phyloP scores from a whole-genome alignment of 2,888 invertebrate species.

The Bembecia ichneumoniformis region DNA sequence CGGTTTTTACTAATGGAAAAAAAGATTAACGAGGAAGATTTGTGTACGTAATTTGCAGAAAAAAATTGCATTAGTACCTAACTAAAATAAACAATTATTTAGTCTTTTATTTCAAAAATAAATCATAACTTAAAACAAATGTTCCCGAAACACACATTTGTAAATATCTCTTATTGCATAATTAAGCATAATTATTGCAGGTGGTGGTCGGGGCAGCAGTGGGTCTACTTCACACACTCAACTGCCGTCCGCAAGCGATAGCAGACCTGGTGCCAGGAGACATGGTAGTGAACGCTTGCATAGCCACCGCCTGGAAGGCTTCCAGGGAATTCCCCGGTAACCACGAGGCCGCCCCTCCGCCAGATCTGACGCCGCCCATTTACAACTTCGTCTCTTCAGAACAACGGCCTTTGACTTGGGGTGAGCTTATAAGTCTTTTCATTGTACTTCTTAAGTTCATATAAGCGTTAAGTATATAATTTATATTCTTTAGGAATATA shows the following conservation, averaged over 20 bases:
- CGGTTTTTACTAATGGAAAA: too few relatives aligned
- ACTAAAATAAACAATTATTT: neutral
- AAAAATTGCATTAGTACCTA: too few relatives aligned
- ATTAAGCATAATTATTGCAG: too few relatives aligned
- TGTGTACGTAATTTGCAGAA: too few relatives aligned
- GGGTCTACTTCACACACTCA: conserved; percentile 79
- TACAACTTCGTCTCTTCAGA: conserved; percentile 89
- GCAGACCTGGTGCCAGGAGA: conserved; percentile 88
- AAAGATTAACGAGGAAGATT: too few relatives aligned
- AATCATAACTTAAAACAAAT: too few relatives aligned
- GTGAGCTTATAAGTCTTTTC: conserved; percentile 40
- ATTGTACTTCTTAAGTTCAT: too few relatives aligned
- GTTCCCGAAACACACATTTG: too few relatives aligned
- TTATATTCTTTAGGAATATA: too few relatives aligned
- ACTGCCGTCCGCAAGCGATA: conserved; percentile 73
- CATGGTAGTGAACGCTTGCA: conserved; percentile 80
- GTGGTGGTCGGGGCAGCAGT: conserved; percentile 75
- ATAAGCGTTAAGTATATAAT: too few relatives aligned
- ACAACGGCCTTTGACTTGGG: conserved; percentile 85
- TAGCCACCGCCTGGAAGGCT: conserved; percentile 77
- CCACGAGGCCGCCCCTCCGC: conserved; percentile 43
- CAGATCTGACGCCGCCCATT: conserved; percentile 66
- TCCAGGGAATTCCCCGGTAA: conserved; percentile 50
- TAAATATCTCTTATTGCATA: too few relatives aligned
- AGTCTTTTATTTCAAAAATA: too few relatives aligned